Conservation (phyloP, 2,888 invertebrate species). For the Platyscelio sp. region DNA sequence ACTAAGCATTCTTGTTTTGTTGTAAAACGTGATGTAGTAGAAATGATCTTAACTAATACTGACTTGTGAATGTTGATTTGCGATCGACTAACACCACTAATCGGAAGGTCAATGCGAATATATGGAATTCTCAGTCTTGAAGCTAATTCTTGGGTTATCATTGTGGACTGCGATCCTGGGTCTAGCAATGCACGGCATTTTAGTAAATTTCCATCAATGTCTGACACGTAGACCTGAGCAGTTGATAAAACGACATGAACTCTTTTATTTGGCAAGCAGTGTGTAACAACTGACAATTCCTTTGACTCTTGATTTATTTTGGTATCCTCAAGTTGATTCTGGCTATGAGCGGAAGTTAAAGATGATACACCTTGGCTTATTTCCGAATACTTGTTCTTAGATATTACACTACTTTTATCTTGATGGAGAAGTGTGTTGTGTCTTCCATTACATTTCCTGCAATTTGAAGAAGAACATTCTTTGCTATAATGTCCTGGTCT, state of each 20-base stretch:
- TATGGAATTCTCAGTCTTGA: not conserved
- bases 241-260: not conserved
- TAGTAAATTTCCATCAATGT: constrained; percentile 4
- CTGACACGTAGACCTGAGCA: not conserved
- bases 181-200: constrained; percentile 8
- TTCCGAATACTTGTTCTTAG: too few relatives aligned
- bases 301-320: too few relatives aligned
- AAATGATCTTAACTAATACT: constrained; percentile 8
- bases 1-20: not conserved
- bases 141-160: constrained; percentile 11
- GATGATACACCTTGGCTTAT: too few relatives aligned
- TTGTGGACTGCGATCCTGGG: constrained; percentile 1
- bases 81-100: not conserved
- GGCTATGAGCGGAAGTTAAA: too few relatives aligned
- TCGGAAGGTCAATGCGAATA: not conserved
- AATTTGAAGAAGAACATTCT: constrained; percentile 3
- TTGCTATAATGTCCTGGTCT: not conserved
- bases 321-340: too few relatives aligned
- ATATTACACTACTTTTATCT: not conserved
- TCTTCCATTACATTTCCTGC: constrained; percentile 4
- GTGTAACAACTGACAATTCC: too few relatives aligned
- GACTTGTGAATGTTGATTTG: not conserved
- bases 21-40: not conserved
- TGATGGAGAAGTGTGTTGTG: constrained; percentile 2
- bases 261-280: not conserved